Percentiles rank a stretch among this genome's conserved stretches.
Conservation (phyloP, 2,797 vertebrate species). For the Ammospiza maritima region DNA sequence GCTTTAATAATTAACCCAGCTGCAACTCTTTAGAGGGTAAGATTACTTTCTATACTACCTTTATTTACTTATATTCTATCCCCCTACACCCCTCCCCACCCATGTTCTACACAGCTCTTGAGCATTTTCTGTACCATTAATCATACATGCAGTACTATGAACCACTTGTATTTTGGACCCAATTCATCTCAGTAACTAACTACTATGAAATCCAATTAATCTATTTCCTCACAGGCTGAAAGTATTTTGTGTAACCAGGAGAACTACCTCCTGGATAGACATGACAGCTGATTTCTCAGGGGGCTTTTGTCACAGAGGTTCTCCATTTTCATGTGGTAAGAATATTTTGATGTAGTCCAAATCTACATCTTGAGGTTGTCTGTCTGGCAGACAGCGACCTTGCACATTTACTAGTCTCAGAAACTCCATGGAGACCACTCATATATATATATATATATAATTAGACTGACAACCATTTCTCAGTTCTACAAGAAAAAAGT, state of each 20-base stretch:
- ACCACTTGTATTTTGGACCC: background rate
- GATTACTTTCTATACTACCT: too few species aligned
- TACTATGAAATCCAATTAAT: background rate
- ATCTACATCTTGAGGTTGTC: background rate
- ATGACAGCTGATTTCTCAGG: background rate
- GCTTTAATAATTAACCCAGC: too few species aligned
- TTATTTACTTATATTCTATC: too few species aligned
- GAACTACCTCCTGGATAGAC: background rate
- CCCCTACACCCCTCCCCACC: background rate
- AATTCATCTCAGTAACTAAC: background rate
- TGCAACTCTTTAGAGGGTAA: too few species aligned
- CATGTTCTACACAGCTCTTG: background rate
- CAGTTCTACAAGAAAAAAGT: background rate
- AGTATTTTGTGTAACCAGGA: background rate
- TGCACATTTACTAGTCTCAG: background rate
- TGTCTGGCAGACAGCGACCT: background rate
- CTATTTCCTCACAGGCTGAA: background rate
- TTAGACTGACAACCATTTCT: slow-evolving; percentile 30
- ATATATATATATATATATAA: background rate
- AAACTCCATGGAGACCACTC: background rate
- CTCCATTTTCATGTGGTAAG: background rate
- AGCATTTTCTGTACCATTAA: background rate
- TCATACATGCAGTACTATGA: background rate
- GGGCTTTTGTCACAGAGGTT: background rate
- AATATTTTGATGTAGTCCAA: background rate